A percentile compares a stretch with the other conserved stretches of the same genome.
Evolutionary conservation across 2,888 invertebrate genomes (phyloP).

Genomic region (Caenorhabditis afra): DNA sequence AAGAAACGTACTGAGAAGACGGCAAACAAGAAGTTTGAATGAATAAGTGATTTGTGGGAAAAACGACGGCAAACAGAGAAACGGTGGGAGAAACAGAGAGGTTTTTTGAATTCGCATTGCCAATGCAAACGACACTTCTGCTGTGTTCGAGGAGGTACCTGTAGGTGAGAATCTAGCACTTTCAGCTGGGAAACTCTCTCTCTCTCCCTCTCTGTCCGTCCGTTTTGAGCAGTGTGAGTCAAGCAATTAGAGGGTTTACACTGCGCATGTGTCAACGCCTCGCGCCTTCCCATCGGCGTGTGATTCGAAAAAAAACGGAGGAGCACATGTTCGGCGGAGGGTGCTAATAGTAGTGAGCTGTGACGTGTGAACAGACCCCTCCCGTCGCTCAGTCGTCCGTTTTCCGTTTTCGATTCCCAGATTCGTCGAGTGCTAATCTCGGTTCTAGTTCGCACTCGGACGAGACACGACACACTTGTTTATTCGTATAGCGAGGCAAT

Average conservation of each 20-base stretch:
- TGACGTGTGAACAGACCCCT: conserved; percentile 14
- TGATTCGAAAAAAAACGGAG: background rate
- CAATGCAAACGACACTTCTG: too few species aligned
- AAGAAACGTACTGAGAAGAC: conserved; percentile 21
- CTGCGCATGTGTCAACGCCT: background rate
- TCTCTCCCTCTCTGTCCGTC: too few species aligned
- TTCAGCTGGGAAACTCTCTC: too few species aligned
- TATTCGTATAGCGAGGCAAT: conserved; percentile 37
- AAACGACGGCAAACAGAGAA: conserved; percentile 13
- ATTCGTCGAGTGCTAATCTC: background rate
- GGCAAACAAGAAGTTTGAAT: conserved; percentile 46
- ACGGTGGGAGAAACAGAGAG: background rate
- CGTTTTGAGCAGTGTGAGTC: too few species aligned
- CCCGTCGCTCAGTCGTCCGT: too few species aligned
- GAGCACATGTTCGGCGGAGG: conserved; percentile 32
- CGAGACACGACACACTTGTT: conserved; percentile 20
- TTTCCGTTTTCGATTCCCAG: too few species aligned
- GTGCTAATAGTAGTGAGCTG: conserved; percentile 27
- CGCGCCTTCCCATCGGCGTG: conserved; percentile 4
- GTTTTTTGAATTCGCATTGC: conserved; percentile 29
- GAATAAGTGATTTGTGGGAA: conserved; percentile 42
- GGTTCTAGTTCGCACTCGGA: too few species aligned
- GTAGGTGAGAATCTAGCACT: too few species aligned
- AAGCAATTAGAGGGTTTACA: conserved; percentile 17
- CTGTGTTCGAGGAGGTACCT: too few species aligned